Evolutionary conservation across 2,797 vertebrate species (phyloP), one percentile per base, ranked within the genome.

Genomic region (Varecia variegata): DNA sequence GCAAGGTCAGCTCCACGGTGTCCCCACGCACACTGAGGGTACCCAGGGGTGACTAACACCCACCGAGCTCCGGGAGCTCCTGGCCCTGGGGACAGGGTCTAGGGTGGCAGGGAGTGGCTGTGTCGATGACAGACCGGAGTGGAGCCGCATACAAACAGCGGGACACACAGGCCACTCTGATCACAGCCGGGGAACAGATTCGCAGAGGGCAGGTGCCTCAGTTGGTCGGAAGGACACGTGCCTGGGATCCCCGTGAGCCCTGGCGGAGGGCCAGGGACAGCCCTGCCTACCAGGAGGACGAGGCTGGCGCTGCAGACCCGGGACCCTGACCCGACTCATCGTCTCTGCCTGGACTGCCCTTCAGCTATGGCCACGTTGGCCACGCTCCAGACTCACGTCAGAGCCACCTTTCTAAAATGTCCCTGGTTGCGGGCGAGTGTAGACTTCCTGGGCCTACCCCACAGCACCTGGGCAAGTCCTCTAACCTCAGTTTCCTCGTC

Each of bases 1-100:
- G 43, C 0, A 2, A 0, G 7, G 25, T 5, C 18, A 0, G 43
- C 35, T 0, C 20, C 23, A 6, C 1, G 2, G 3, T 1, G 0
- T 2, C 7, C 9, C 43, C 1, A 0, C 1, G 5, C 0, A 8
- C 30, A 2, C 76, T 1, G 0, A 73, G 35, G 60, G 3, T 7
- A 1, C 12, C 20, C 15, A 0, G 5, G 27, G 52, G n/a, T 5
- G 30, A 40, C 5, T 43, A 0, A 15, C 9, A 13, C 45, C 2
- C 20, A 45, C 3, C 1, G 1, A 18, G 7, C 25, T 6, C 8
- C 9, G 14, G 13, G 23, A 1, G 1, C 10, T 56, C 14, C 0
- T 13, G 32, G 47, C 1, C 17, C 32, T 1, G 8, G n/a, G 62
- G 43, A 25, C 1, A 0, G 12, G 17, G 27, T 11, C 30, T 1